Percentiles rank a stretch among this genome's conserved stretches.
Evolutionary conservation across 2,113 vertebrate species (phyloP).

Genomic region (Caloenas nicobarica): DNA sequence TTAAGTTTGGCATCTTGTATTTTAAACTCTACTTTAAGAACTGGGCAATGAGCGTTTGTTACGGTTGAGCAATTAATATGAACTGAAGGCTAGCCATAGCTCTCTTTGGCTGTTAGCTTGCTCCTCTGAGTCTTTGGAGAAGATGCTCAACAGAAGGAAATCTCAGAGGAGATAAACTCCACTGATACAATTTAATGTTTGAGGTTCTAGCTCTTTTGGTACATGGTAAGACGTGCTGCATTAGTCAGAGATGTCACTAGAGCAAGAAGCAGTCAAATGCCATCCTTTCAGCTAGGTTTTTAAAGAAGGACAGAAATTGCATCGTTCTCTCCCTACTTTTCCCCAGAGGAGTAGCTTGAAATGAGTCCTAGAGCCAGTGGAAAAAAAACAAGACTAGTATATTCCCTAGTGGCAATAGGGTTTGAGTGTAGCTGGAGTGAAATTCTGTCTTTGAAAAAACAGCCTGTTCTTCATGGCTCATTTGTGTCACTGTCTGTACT

Average conservation of each 20-base stretch:
- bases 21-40: background rate
- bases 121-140: background rate
- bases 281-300: background rate
- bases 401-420: background rate
- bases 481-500: background rate
- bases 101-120: background rate
- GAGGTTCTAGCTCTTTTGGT: background rate
- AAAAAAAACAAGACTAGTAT: background rate
- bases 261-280: background rate
- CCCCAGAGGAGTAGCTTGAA: background rate
- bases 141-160: background rate
- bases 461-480: background rate
- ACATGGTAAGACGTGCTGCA: fast-evolving
- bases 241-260: background rate
- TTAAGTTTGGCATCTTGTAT: conserved; percentile 17
- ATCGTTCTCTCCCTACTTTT: background rate
- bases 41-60: background rate
- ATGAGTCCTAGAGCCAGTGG: background rate
- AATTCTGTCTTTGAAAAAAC: background rate
- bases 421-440: background rate
- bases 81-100: background rate
- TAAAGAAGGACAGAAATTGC: background rate
- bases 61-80: background rate
- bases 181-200: background rate
- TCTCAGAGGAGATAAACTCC: background rate